phyloP scores from a whole-genome alignment of 2,888 invertebrate genomes.

The Periphyllus acericola region DNA sequence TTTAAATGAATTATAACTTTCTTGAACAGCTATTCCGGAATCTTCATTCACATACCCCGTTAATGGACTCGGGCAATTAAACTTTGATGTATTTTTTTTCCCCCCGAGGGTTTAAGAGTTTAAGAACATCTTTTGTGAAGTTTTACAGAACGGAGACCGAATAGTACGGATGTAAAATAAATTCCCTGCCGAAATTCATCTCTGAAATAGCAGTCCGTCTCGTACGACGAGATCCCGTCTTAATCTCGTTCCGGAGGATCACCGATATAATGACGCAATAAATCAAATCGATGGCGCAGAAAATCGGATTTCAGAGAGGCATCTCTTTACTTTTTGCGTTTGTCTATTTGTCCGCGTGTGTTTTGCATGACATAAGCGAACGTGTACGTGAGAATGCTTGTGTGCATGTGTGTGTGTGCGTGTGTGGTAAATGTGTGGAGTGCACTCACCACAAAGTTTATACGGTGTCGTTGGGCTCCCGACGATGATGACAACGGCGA shows the following conservation, averaged over 20 bases:
- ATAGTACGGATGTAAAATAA: no score
- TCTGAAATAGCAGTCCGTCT: background rate
- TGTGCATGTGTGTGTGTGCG: no score
- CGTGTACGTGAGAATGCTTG: background rate
- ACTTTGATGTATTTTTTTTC: background rate
- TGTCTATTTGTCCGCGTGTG: background rate
- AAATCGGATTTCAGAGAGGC: background rate
- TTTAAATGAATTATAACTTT: no score
- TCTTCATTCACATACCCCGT: no score
- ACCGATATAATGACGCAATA: constrained; percentile 7
- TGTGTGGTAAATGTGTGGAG: no score
- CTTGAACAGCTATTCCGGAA: no score
- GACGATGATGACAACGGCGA: background rate
- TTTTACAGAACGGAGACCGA: background rate
- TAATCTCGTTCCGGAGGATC: background rate
- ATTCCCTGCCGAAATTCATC: no score
- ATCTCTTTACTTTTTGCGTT: background rate
- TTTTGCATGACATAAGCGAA: background rate
- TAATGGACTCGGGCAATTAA: background rate
- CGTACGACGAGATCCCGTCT: background rate
- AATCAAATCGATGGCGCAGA: constrained; percentile 19
- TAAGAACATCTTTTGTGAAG: background rate
- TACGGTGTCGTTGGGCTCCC: background rate
- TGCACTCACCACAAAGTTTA: constrained; percentile 32
- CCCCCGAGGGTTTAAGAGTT: background rate